Percentiles rank a stretch among this genome's conserved stretches.
Evolutionary conservation across 2,797 vertebrate genomes (phyloP).

Genomic region (Nasua narica): DNA sequence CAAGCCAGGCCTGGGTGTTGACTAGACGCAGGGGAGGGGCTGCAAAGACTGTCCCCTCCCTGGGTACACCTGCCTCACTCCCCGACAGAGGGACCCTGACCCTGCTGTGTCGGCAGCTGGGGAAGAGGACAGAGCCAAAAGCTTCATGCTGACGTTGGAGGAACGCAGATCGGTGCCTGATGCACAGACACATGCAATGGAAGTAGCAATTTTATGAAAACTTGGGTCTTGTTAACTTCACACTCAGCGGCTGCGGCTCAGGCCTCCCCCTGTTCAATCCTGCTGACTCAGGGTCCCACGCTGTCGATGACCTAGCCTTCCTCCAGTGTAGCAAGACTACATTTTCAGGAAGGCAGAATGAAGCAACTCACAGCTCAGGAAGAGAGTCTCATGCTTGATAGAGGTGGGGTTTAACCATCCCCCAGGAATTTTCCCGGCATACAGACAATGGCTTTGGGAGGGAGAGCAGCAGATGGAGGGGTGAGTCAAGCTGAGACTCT

Average conservation of each 20-base stretch:
- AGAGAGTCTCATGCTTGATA: neutral
- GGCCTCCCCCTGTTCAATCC: neutral
- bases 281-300: neutral
- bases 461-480: neutral
- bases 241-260: neutral
- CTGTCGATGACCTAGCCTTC: neutral
- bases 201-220: neutral
- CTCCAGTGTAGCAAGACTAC: neutral
- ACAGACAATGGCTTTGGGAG: neutral
- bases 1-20: neutral
- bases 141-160: neutral
- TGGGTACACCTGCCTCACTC: neutral
- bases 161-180: neutral
- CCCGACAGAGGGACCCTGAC: neutral
- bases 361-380: neutral
- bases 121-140: neutral
- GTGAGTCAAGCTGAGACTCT: neutral
- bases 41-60: neutral
- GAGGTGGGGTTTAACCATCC: neutral
- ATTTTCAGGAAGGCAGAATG: slow-evolving; percentile 20
- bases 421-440: neutral
- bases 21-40: fast-evolving
- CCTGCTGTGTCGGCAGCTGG: neutral
- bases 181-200: too few species aligned
- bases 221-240: neutral